Evolutionary conservation across 2,888 invertebrate species (phyloP).

Genomic region (Andrena minutula): DNA sequence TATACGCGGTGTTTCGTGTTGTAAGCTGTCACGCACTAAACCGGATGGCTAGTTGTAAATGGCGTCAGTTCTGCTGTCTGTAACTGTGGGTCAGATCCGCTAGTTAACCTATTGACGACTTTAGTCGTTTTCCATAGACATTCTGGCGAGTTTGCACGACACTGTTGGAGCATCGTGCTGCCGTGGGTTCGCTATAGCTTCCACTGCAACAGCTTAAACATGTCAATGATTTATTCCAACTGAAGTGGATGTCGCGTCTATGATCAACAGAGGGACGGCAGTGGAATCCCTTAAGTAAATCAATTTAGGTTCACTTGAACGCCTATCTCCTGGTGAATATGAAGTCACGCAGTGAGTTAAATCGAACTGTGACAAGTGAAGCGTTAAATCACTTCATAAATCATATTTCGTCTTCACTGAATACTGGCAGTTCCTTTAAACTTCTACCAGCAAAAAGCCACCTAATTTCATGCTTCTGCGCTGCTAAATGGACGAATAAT

Average conservation of each 20-base stretch:
- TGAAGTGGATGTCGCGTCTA: background rate
- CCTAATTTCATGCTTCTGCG: no score
- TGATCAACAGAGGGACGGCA: background rate
- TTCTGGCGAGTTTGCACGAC: slow-evolving; percentile 19
- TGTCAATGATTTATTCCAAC: background rate
- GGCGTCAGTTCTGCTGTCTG: slow-evolving; percentile 56
- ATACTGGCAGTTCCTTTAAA: no score
- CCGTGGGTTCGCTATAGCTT: background rate
- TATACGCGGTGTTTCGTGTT: slow-evolving; percentile 28
- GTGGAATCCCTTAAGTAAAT: background rate
- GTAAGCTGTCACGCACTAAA: slow-evolving; percentile 38
- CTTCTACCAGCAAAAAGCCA: no score
- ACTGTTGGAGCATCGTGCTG: slow-evolving; percentile 15
- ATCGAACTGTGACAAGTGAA: no score
- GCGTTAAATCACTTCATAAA: no score
- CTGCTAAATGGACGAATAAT: no score
- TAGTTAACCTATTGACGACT: slow-evolving; percentile 50
- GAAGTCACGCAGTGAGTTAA: no score
- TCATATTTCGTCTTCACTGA: no score
- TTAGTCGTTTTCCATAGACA: slow-evolving; percentile 46
- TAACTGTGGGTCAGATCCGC: slow-evolving; percentile 47
- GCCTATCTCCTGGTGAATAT: no score
- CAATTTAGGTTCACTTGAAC: no score
- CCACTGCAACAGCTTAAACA: slow-evolving; percentile 19
- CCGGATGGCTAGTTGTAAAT: slow-evolving; percentile 75